phyloP scores from a whole-genome alignment of 64 coral and sea anemone species.

The Actinia equina region DNA sequence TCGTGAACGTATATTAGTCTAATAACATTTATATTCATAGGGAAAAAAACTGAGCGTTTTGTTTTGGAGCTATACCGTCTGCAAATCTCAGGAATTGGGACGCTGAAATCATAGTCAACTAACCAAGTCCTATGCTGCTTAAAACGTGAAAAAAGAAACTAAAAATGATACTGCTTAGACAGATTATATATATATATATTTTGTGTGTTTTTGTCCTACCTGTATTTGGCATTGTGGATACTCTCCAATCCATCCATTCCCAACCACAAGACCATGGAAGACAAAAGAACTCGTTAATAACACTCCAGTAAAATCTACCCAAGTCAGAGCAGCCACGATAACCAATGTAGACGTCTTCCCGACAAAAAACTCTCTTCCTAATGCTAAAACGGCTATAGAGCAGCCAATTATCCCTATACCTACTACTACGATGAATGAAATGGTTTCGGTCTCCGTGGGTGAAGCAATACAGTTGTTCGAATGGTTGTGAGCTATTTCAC shows the following conservation, averaged over 20 bases:
- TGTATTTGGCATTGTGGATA: slow-evolving; percentile 47
- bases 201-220: background rate
- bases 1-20: too few relatives aligned
- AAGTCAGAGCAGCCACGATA: slow-evolving; percentile 25
- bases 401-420: slow-evolving; percentile 40
- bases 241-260: slow-evolving; percentile 27
- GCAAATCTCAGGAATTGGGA: too few relatives aligned
- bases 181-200: too few relatives aligned
- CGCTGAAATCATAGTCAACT: too few relatives aligned
- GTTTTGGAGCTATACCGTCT: too few relatives aligned
- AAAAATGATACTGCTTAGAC: too few relatives aligned
- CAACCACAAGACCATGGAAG: slow-evolving; percentile 31
- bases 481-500: background rate
- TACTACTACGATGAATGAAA: slow-evolving; percentile 16
- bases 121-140: too few relatives aligned
- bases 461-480: background rate
- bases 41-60: too few relatives aligned
- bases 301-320: slow-evolving; percentile 56
- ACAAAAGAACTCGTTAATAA: slow-evolving; percentile 43
- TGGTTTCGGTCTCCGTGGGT: background rate
- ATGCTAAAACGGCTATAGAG: slow-evolving; percentile 12
- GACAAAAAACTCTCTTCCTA: slow-evolving; percentile 45
- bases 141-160: too few relatives aligned
- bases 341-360: slow-evolving; percentile 31
- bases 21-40: too few relatives aligned